A percentile compares a stretch with the other conserved stretches of the same genome.
Conservation (phyloP, 2,888 invertebrate species). For the Invenusta paracnida region DNA sequence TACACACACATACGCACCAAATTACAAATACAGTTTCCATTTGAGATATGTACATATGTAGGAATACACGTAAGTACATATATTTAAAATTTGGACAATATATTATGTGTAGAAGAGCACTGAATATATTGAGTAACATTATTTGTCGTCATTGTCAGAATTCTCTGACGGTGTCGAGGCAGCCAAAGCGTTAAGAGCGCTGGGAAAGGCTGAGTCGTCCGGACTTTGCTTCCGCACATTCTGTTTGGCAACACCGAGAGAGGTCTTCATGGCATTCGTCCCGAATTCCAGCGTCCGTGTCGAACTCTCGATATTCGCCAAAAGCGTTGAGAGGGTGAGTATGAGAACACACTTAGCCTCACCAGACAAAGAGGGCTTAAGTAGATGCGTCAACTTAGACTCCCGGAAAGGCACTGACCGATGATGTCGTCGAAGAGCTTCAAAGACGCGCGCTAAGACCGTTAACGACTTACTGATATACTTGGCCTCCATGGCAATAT, state of each 20-base stretch:
- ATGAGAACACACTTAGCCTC: conserved; percentile 26
- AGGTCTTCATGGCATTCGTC: not conserved
- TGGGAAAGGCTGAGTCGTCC: not conserved
- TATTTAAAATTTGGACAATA: too few species aligned
- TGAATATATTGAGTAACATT: too few species aligned
- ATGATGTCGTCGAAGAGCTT: conserved; percentile 29
- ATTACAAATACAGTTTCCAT: too few species aligned
- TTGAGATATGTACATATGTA: too few species aligned
- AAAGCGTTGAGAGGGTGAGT: not conserved
- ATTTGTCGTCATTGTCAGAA: not conserved
- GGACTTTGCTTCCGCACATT: not conserved
- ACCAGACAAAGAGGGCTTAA: conserved; percentile 35
- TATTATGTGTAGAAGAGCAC: too few species aligned
- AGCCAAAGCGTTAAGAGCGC: not conserved
- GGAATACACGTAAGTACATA: too few species aligned
- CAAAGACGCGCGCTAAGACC: conserved; percentile 32
- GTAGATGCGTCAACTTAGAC: conserved; percentile 35
- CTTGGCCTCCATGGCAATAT: conserved; percentile 16
- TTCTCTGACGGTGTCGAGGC: not conserved
- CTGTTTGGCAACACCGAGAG: not conserved
- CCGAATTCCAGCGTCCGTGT: not conserved
- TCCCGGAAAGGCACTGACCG: conserved; percentile 27
- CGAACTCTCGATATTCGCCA: not conserved
- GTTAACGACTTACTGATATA: conserved; percentile 38
- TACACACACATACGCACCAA: too few species aligned